phyloP scores from a whole-genome alignment of 2,797 vertebrate genomes.

The Botia kubotai region DNA sequence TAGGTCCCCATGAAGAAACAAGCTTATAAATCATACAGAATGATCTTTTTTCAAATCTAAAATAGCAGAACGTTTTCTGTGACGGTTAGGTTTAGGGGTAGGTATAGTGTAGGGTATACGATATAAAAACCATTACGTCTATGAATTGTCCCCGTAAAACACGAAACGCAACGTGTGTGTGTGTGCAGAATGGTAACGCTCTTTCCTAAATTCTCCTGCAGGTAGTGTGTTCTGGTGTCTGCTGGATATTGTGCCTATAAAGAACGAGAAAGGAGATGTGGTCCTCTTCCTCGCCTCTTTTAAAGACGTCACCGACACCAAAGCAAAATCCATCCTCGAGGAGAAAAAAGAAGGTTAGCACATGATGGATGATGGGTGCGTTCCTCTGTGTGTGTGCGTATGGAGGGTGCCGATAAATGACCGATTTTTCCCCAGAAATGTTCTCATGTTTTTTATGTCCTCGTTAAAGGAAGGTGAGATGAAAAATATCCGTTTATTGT shows the following conservation, averaged over 20 bases:
- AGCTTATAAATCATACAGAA: too few species aligned
- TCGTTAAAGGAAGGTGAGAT: constrained; percentile 1
- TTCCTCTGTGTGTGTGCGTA: constrained; percentile 29
- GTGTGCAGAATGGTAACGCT: not conserved
- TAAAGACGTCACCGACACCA: constrained; percentile 96
- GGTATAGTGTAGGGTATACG: too few species aligned
- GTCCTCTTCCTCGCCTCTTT: constrained; percentile 97
- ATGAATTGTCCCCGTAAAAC: too few species aligned
- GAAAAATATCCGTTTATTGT: constrained; percentile 46
- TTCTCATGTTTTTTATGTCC: constrained; percentile 11
- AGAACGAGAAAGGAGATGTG: constrained; percentile 98
- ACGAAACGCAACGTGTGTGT: constrained; percentile 6
- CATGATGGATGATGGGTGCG: constrained; percentile 28
- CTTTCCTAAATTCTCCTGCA: constrained; percentile 69
- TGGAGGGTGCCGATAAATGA: not conserved
- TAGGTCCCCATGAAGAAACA: too few species aligned
- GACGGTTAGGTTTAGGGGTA: too few species aligned
- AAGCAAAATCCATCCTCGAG: constrained; percentile 89
- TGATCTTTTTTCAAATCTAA: too few species aligned
- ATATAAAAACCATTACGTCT: too few species aligned
- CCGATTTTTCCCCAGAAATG: constrained; percentile 56
- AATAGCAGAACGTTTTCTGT: too few species aligned
- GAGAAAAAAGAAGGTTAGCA: constrained; percentile 94
- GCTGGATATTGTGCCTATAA: constrained; percentile 97
- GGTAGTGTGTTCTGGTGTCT: constrained; percentile 96